phyloP scores from a whole-genome alignment of 2,797 vertebrate species.

The Bucorvus abyssinicus region DNA sequence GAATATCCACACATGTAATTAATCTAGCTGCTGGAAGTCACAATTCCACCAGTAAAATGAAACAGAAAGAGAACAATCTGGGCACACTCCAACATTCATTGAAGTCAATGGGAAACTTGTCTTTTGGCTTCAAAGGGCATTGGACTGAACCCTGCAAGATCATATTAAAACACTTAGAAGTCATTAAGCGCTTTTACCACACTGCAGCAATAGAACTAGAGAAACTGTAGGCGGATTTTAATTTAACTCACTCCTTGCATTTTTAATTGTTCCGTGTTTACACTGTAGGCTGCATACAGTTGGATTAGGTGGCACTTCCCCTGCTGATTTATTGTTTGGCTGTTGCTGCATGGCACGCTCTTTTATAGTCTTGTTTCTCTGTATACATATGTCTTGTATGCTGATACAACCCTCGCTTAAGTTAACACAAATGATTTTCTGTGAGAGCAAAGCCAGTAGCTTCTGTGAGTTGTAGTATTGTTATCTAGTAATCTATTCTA shows the following conservation, averaged over 20 bases:
- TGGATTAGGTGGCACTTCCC: not conserved
- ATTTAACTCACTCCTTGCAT: not conserved
- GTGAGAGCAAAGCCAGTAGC: not conserved
- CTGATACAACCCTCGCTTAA: not conserved
- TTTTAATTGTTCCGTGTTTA: not conserved
- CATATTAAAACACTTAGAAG: not conserved
- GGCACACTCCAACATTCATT: not conserved
- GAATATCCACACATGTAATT: conserved; percentile 29
- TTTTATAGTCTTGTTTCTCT: not conserved
- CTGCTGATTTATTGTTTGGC: not conserved
- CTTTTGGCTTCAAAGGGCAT: conserved; percentile 22
- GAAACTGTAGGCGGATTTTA: conserved; percentile 1
- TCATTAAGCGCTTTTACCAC: not conserved
- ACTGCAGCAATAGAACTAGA: not conserved
- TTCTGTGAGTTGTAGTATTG: not conserved
- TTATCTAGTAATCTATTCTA: not conserved
- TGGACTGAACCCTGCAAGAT: not conserved
- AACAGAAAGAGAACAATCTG: not conserved
- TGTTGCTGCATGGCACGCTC: not conserved
- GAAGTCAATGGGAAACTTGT: not conserved
- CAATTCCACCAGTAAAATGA: conserved; percentile 17
- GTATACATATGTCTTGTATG: fast-evolving
- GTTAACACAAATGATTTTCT: not conserved
- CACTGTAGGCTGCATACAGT: not conserved
- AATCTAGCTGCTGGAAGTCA: conserved; percentile 45